These are phyloP conservation scores for Platyrinchus mystaceus DNA, from an alignment of 2,797 vertebrate genomes.

Conservation along the genomic window DNA sequence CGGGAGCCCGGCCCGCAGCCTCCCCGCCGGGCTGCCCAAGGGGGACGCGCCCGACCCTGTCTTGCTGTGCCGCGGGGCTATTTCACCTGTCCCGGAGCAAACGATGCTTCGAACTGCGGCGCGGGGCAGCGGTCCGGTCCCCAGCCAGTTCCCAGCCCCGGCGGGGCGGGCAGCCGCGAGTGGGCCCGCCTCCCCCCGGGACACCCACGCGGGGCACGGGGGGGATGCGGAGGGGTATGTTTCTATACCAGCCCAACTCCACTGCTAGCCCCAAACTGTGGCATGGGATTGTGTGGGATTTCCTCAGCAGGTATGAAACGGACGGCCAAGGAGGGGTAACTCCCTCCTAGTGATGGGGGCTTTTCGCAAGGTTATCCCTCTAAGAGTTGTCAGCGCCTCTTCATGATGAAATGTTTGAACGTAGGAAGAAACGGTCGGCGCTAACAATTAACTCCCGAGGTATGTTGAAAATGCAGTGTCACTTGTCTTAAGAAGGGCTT, in stretches of 20 bases:
- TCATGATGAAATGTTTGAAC: neutral
- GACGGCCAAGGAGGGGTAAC: neutral
- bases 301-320: neutral
- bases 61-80: neutral
- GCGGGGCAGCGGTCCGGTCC: neutral
- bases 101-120: neutral
- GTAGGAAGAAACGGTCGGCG: neutral
- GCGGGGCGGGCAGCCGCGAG: neutral
- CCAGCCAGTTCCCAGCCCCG: neutral
- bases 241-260: neutral
- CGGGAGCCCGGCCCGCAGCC: neutral
- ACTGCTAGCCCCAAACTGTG: neutral
- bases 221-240: accelerated
- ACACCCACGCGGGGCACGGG: neutral
- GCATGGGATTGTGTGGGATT: neutral
- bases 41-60: neutral
- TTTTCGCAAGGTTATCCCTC: neutral
- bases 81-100: neutral
- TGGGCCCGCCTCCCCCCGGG: too few species aligned
- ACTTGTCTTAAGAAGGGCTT: conserved; percentile 42
- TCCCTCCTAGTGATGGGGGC: neutral
- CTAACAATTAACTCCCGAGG: neutral
- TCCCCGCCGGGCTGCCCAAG: neutral
- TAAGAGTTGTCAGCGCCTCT: neutral
- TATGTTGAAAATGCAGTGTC: conserved; percentile 40